Evolutionary conservation across 2,797 vertebrate genomes (phyloP).

Genomic region (Pseudopleuronectes americanus): DNA sequence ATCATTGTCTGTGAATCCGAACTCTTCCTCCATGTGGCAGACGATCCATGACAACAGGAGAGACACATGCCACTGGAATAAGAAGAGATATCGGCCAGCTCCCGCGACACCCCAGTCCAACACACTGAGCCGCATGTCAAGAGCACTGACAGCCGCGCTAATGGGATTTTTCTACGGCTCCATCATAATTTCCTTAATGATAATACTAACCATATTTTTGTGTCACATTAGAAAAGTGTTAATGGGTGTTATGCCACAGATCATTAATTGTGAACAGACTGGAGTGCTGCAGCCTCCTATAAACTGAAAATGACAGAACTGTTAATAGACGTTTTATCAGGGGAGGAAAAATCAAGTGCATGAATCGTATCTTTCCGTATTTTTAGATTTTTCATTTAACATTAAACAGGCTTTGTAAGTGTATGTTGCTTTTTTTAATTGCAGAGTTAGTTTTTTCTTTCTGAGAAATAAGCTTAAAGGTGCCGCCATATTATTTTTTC

Average conservation of each 20-base stretch:
- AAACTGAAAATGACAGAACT: conserved; percentile 62
- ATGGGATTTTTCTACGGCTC: conserved; percentile 83
- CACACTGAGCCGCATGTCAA: conserved; percentile 80
- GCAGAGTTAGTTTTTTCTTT: background rate
- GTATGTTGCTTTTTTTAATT: conserved; percentile 4
- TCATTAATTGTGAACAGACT: conserved; percentile 76
- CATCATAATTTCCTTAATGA: conserved; percentile 86
- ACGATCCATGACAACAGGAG: conserved; percentile 78
- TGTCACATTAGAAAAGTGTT: conserved; percentile 84
- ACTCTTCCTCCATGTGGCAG: conserved; percentile 71
- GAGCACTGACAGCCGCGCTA: conserved; percentile 83
- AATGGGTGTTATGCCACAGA: conserved; percentile 83
- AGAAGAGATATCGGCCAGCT: conserved; percentile 84
- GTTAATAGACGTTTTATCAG: conserved; percentile 50
- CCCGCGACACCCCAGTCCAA: conserved; percentile 80
- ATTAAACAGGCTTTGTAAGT: background rate
- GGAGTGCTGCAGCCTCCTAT: conserved; percentile 62
- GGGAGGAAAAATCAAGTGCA: conserved; percentile 7
- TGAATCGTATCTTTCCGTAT: background rate
- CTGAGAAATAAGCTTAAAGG: conserved; percentile 20
- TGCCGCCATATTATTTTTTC: conserved; percentile 20
- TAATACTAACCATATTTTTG: conserved; percentile 84
- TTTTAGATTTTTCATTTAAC: conserved; percentile 39
- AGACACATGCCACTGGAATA: conserved; percentile 77
- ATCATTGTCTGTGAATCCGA: conserved; percentile 66